phyloP scores from a whole-genome alignment of 2,113 vertebrate genomes.

The Perca fluviatilis region DNA sequence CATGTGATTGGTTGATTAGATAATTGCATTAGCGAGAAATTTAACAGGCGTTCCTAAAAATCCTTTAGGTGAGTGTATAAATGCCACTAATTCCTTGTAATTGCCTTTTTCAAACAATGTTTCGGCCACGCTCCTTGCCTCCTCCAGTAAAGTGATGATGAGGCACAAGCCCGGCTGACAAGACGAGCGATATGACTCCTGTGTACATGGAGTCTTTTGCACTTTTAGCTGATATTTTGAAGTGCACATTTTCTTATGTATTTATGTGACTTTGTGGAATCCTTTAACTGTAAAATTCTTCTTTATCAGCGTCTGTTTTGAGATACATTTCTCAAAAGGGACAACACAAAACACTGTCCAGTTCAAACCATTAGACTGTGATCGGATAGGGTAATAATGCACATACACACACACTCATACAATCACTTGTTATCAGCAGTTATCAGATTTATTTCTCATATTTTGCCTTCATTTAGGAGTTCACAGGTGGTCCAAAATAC shows the following conservation, averaged over 20 bases:
- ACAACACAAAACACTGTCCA: neutral
- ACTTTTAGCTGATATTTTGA: neutral
- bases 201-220: neutral
- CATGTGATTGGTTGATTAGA: too few species aligned
- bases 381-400: neutral
- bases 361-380: neutral
- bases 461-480: slow-evolving; percentile 60
- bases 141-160: neutral
- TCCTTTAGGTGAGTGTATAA: neutral
- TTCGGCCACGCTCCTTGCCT: neutral
- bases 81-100: neutral
- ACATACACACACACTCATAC: neutral
- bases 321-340: neutral
- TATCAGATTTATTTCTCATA: slow-evolving; percentile 67
- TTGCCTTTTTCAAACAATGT: slow-evolving; percentile 11
- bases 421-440: slow-evolving; percentile 4
- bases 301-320: neutral
- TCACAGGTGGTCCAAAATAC: slow-evolving; percentile 54
- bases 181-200: neutral
- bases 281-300: neutral
- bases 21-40: too few species aligned
- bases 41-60: too few species aligned
- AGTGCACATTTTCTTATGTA: neutral
- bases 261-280: neutral
- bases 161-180: neutral